Conservation (phyloP, 2,113 vertebrate species). For the Pandion haliaetus region DNA sequence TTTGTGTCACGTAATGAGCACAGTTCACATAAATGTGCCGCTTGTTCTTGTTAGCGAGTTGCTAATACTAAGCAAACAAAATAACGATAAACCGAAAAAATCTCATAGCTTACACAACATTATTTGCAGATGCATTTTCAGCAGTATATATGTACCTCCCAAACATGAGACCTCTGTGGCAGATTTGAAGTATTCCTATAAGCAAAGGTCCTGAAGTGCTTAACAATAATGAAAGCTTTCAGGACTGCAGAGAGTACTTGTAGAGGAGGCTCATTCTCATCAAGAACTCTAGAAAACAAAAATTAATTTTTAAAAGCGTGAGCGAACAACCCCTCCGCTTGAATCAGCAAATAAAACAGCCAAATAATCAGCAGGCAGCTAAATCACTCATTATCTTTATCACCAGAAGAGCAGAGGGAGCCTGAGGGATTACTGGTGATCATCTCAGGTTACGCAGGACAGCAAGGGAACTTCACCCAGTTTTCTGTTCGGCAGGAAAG, state of each 20-base stretch:
- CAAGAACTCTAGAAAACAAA: neutral
- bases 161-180: neutral
- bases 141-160: neutral
- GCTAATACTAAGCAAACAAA: neutral
- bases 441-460: neutral
- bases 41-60: neutral
- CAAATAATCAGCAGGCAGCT: neutral
- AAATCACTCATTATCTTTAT: neutral
- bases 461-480: neutral
- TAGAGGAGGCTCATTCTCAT: neutral
- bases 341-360: neutral
- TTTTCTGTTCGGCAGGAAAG: neutral
- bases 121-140: neutral
- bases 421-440: neutral
- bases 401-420: constrained; percentile 22
- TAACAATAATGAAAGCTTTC: neutral
- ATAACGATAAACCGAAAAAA: neutral
- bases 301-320: neutral
- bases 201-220: neutral
- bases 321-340: neutral
- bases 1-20: neutral
- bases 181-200: neutral
- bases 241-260: neutral
- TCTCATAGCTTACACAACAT: neutral
- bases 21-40: neutral